Percentiles rank a stretch among this genome's conserved stretches.
Evolutionary conservation across 2,888 invertebrate species (phyloP).

Genomic region (Caenorhabditis sp.): DNA sequence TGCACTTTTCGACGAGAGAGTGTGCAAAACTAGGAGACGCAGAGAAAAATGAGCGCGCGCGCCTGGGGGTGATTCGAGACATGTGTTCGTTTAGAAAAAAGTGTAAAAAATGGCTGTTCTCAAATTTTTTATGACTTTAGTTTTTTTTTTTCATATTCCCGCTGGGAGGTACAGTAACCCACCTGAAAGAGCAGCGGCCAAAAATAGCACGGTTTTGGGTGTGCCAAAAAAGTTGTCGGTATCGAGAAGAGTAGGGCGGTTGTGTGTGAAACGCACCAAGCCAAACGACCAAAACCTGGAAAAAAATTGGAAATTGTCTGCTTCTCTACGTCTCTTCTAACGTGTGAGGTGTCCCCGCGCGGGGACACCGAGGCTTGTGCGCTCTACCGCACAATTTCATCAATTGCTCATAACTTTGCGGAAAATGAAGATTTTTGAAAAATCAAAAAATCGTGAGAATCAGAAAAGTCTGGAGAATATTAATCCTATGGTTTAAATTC

Average conservation of each 20-base stretch:
- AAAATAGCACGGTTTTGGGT: slow-evolving; percentile 59
- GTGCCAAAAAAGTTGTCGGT: slow-evolving; percentile 59
- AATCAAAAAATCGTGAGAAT: too few relatives aligned
- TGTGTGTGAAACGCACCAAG: slow-evolving; percentile 61
- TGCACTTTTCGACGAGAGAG: slow-evolving; percentile 29
- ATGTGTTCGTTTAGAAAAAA: slow-evolving; percentile 18
- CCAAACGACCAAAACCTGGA: slow-evolving; percentile 34
- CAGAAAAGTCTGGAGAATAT: too few relatives aligned
- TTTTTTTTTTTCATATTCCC: too few relatives aligned
- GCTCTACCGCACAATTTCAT: too few relatives aligned
- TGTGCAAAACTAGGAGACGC: not conserved
- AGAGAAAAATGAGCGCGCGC: not conserved
- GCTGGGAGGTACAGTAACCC: too few relatives aligned
- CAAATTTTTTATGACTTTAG: slow-evolving; percentile 3
- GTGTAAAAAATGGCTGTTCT: not conserved
- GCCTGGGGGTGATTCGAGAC: slow-evolving; percentile 27
- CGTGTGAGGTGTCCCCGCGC: too few relatives aligned
- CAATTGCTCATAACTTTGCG: too few relatives aligned
- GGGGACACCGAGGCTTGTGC: not conserved
- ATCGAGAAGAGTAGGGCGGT: slow-evolving; percentile 59
- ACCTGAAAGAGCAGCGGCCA: slow-evolving; percentile 65
- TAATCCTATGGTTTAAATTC: too few relatives aligned
- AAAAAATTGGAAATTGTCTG: too few relatives aligned
- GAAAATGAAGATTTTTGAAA: too few relatives aligned
- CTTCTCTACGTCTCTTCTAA: too few relatives aligned